Percentiles rank a stretch among this genome's conserved stretches.
phyloP scores from a whole-genome alignment of 2,888 invertebrate genomes.

The Tryphoninae sp. region DNA sequence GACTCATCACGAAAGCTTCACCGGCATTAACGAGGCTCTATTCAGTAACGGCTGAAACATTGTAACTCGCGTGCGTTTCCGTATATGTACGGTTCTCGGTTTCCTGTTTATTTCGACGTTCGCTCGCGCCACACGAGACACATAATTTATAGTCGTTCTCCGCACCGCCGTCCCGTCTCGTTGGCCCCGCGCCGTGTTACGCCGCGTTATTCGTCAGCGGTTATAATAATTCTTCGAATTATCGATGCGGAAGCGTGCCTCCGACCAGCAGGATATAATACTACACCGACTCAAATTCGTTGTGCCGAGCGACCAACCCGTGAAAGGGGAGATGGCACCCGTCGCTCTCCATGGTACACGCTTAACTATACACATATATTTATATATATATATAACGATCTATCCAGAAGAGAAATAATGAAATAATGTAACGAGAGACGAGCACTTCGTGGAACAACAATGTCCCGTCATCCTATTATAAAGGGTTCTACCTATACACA shows the following conservation, averaged over 20 bases:
- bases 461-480: constrained; percentile 22
- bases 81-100: background rate
- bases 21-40: background rate
- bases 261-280: constrained; percentile 34
- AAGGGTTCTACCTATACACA: constrained; percentile 14
- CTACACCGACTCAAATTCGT: constrained; percentile 46
- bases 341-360: constrained; percentile 1
- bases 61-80: background rate
- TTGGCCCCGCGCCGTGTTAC: constrained; percentile 30
- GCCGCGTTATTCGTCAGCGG: constrained; percentile 50
- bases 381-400: constrained; percentile 3
- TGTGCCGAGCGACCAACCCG: constrained; percentile 32
- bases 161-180: background rate
- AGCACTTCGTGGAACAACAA: constrained; percentile 33
- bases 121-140: constrained; percentile 9
- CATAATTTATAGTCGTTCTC: constrained; percentile 34
- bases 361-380: background rate
- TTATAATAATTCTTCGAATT: constrained; percentile 61
- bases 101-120: constrained; percentile 23
- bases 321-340: constrained; percentile 43
- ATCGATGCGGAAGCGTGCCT: constrained; percentile 53
- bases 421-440: constrained; percentile 50
- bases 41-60: background rate
- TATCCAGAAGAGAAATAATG: constrained; percentile 39
- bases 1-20: constrained; percentile 1